Conservation (phyloP, 2,797 vertebrate genomes). For the Melanotaenia pygmaea region DNA sequence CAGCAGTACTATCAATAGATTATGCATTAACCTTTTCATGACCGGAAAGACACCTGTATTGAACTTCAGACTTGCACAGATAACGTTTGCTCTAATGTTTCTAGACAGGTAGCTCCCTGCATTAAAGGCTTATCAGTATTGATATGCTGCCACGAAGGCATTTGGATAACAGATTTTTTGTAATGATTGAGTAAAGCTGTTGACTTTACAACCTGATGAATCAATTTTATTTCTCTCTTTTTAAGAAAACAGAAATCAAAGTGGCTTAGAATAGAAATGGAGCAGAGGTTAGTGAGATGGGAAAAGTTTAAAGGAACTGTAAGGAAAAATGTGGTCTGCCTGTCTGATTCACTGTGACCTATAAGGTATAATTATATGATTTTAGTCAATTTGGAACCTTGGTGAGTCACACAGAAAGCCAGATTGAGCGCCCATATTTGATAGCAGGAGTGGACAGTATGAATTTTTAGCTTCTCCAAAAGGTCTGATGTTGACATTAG, state of each 20-base stretch:
- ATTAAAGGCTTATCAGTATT: constrained; percentile 10
- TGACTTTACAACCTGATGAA: not conserved
- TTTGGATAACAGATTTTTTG: constrained; percentile 23
- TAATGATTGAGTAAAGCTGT: constrained; percentile 1
- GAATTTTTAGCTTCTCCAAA: not conserved
- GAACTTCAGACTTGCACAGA: constrained; percentile 43
- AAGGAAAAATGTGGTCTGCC: not conserved
- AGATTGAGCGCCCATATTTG: not conserved
- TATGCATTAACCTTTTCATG: constrained; percentile 30
- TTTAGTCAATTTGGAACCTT: constrained; percentile 11
- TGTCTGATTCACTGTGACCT: not conserved
- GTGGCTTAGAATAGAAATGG: not conserved
- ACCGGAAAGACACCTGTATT: constrained; percentile 6
- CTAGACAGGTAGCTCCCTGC: constrained; percentile 6
- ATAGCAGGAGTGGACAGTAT: not conserved
- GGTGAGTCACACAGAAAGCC: constrained; percentile 18
- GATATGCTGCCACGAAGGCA: not conserved
- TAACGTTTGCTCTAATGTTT: constrained; percentile 17
- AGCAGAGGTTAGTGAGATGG: not conserved
- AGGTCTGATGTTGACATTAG: not conserved
- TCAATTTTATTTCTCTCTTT: not conserved
- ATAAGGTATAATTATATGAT: constrained; percentile 9
- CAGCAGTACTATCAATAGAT: constrained; percentile 26
- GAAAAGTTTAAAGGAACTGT: not conserved
- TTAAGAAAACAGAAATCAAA: not conserved